Base-by-base conservation (phyloP, 2,888 invertebrate genomes). In the Amaurobius ferox region DNA sequence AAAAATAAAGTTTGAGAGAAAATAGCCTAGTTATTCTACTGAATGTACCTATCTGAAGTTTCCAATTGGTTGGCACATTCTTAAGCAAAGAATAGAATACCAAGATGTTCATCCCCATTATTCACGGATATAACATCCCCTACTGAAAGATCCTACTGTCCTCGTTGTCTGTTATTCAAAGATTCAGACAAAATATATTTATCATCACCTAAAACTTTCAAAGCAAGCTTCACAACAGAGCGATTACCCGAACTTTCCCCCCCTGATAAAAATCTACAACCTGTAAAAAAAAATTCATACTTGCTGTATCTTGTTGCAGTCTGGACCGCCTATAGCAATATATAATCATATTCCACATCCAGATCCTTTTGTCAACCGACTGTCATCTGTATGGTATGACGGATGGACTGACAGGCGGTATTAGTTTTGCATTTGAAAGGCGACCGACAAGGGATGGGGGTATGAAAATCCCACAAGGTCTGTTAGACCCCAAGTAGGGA, bases 391-490 rank as follows among this genome's bases (percentile, higher is more conserved):
- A 30, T 55, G 19, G 71, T 39, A 71, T 61, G 72, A 79, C 70
- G 44, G 79, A 73, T 70, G 35, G 79, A 79, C 72, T 71, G 79
- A 73, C 79, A 64, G 66, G 35, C 35, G 48, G 44, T 13, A 19
- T n/a, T 35, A 29, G 72, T 73, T 79, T 79, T 79, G 73, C 79
- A 79, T 79, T 67, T 79, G 79, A 79, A 79, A 73, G 79, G 61
- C 30, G n/a, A 64, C 62, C 61, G 62, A 62, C 62, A 32, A 40
- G 71, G 71, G 71, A 40, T 68, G 68, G 55, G 55, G 44, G 11
- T 55, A 55, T 11, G 23, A 55, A 55, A 55, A 55, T 55, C 55
- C 55, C 55, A 55, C 55, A 55, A 23, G 55, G 55, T 55, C 23
- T 23, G 23, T 23, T 19, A 5, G 1, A 55, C 7, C 55, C 44